Evolutionary conservation across 2,888 invertebrate species (phyloP), one percentile per base, ranked within the genome.

Genomic region (Eilema griseolum): DNA sequence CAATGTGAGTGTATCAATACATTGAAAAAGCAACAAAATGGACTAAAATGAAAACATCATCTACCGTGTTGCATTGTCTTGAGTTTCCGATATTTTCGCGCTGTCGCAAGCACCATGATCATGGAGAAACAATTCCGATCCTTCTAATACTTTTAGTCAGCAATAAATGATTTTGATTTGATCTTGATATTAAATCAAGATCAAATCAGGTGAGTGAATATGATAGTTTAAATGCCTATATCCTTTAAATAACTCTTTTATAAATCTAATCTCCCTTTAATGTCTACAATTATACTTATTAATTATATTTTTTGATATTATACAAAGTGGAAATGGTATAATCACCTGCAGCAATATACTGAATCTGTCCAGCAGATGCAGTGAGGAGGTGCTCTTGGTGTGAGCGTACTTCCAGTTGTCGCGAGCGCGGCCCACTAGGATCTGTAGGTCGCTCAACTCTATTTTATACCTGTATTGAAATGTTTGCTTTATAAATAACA

Each of bases 351-450:
- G 87, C 33, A 96, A 95, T 76, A 97, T 97, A 86, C 96, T 97
- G 91, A 98, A 98, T 84, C 97, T 95, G 87, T 98, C 98, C 52
- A 99, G 94, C 37, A 99, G 96, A 86, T 99, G 99, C 80, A 99
- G 95, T 66, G 97, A 96, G 0, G 98, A 98, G 16, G 98, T 97
- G 57, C 97, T 97, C 89, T 98, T 97, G 28, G 97, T 96, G 85
- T 98, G 97, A 3, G 98, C 98, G 87, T 98, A 98, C 84, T 97
- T 97, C 98, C 98, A 98, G 91, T 98, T 98, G 88, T 99, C 99
- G 77, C 97, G 97, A 52, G 97, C 97, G 88, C 97, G 97, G 0
- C 98, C 98, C 65, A 99, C 98, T 79, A 99, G 93, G 67, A 99
- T 97, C 93, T 99, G 98, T 80, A 97, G 92, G 84, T 98, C 98